These are phyloP conservation scores for Hafferia zeledoni DNA, from an alignment of 2,797 vertebrate genomes.

Conservation along the genomic window DNA sequence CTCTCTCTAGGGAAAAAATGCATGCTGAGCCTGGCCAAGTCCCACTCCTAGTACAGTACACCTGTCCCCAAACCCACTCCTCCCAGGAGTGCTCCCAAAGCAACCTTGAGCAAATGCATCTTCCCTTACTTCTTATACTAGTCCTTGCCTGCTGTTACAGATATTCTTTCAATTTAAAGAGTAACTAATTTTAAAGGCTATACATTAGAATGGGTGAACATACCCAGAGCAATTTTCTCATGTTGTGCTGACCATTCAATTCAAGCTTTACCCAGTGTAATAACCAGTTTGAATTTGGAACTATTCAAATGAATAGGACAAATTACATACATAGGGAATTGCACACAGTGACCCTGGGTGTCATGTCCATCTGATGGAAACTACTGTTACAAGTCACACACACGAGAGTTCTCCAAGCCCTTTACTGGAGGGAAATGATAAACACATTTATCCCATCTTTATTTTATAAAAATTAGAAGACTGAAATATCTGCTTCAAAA, in stretches of 20 bases:
- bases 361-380: not conserved
- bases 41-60: rapidly evolving
- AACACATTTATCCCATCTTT: not conserved
- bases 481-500: not conserved
- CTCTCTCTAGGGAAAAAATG: not conserved
- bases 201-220: not conserved
- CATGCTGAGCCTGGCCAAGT: not conserved
- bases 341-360: not conserved
- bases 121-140: not conserved
- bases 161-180: not conserved
- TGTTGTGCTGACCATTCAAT: not conserved
- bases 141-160: not conserved
- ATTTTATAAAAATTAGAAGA: not conserved
- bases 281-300: not conserved
- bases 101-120: rapidly evolving
- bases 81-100: not conserved
- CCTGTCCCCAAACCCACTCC: not conserved
- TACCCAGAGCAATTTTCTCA: not conserved
- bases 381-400: not conserved
- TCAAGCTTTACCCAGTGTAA: not conserved
- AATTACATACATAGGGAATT: not conserved
- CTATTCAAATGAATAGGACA: not conserved
- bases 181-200: not conserved
- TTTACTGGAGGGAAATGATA: not conserved
- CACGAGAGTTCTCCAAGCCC: not conserved